Evolutionary conservation across 2,888 invertebrate genomes (phyloP), one percentile per base, ranked within the genome.

Genomic region (Erebia palarica): DNA sequence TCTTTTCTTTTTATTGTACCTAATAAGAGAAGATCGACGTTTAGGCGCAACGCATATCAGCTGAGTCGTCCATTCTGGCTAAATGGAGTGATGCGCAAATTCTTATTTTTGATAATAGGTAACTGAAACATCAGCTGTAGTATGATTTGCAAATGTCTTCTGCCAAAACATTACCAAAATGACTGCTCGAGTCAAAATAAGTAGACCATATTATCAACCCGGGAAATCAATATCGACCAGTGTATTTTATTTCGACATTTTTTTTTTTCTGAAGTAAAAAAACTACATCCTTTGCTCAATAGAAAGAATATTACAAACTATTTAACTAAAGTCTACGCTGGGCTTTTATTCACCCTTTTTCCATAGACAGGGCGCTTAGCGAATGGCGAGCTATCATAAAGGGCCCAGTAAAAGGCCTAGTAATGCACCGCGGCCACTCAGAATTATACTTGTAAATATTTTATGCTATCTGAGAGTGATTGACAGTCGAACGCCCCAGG

Each of bases 391-490:
- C 59, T 49, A 58, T 51, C 67, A 67, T 57, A 66, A 67, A 90
- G 86, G 82, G 80, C 83, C 83, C 82, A 82, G 85, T 91, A 92
- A 59, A 90, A 86, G 82, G 79, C 83, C 84, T 82, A 82, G 85
- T 91, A 92, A 92, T 92, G 88, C 88, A 88, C 59, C 59, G 88
- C 82, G 87, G 86, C 85, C 87, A 85, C 85, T 84, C 83, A 81
- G 89, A 86, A 92, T 91, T 89, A 88, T 83, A 84, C 86, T 87
- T 87, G 90, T 92, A 86, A 92, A 93, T 93, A 92, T 90, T 92
- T 92, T 89, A 92, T 92, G 85, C 76, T 82, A 80, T 83, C 84
- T 83, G 80, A 76, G 79, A 82, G 81, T 92, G 92, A 93, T 90
- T 92, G 92, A 92, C 92, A 88, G 89, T 77, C 75, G 75, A 76